These are phyloP conservation scores for Tinamus major DNA, from an alignment of 2,797 vertebrate genomes.

Conservation along the genomic window DNA sequence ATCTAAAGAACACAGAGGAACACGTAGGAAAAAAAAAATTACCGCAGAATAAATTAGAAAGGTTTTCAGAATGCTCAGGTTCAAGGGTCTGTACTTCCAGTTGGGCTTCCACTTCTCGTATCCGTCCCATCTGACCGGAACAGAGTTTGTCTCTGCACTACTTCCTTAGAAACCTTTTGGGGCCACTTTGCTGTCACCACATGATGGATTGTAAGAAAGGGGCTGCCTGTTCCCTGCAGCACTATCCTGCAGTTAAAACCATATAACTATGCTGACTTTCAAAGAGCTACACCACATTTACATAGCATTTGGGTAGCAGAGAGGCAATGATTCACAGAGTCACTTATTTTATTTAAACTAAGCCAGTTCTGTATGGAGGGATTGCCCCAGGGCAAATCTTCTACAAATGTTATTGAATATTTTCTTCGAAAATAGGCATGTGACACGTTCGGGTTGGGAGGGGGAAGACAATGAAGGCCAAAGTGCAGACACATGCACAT, in stretches of 20 bases:
- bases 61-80: not conserved
- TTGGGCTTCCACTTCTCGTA: not conserved
- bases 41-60: not conserved
- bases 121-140: not conserved
- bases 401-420: not conserved
- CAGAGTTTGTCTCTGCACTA: fast-evolving
- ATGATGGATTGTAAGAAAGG: not conserved
- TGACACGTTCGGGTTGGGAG: fast-evolving
- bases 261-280: not conserved
- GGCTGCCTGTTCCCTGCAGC: not conserved
- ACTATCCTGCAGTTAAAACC: not conserved
- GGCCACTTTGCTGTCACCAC: not conserved
- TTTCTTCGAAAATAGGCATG: not conserved
- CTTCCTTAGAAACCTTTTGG: not conserved
- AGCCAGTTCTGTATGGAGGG: not conserved
- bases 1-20: not conserved
- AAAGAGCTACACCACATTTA: not conserved
- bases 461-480: fast-evolving
- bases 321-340: not conserved
- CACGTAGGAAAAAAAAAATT: not conserved
- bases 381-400: not conserved
- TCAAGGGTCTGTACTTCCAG: not conserved
- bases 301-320: fast-evolving
- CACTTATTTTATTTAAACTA: not conserved
- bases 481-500: fast-evolving